Evolutionary conservation across 2,888 invertebrate genomes (phyloP), one percentile per base, ranked within the genome.

Genomic region (Lycaena phlaeas): DNA sequence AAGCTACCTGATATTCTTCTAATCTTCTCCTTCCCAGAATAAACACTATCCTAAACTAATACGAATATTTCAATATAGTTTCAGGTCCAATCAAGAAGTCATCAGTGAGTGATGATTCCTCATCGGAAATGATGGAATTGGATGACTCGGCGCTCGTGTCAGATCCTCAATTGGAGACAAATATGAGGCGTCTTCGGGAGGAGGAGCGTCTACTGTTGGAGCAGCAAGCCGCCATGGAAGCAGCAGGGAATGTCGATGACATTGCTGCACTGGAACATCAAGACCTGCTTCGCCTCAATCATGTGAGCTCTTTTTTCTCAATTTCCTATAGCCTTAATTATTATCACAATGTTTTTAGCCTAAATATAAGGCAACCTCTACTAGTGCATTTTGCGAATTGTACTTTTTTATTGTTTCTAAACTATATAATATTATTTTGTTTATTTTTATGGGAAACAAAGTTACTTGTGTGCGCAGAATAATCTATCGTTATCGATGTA

Each of bases 101-200:
- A 54, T 88, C 95, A 63, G 90, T 94, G 76, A 95, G 95, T 81
- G 92, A 92, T 56, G 79, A 77, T 46, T 92, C 92, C 45, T 92
- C 94, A 57, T 96, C 96, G 58, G 96, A 96, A 73, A 92, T 93
- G 81, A 93, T 95, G 90, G 96, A 96, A 79, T 87, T 96, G 72
- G 96, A 96, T 65, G 96, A 96, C 79, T 92, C 92, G 59, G 91
- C 93, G 59, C 75, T 92, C 68, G 81, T 91, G 58, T 86, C 89
- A 1, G 81, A 81, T 28, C 61, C 73, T 0, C 68, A 72, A 27
- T 44, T 81, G 54, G 82, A 82, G 53, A 59, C 60, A 49, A 69
- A 68, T 51, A 57, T 82, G 51, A 64, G 64, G 27, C 68, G 75
- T 68, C 72, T 88, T 77, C 77, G 88, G 78, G 84, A 91, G 86